Evolutionary conservation across 1,140 invertebrate genomes (phyloP), one percentile per base, ranked within the genome.

Genomic region (Trichomalopsis sarcophagae): DNA sequence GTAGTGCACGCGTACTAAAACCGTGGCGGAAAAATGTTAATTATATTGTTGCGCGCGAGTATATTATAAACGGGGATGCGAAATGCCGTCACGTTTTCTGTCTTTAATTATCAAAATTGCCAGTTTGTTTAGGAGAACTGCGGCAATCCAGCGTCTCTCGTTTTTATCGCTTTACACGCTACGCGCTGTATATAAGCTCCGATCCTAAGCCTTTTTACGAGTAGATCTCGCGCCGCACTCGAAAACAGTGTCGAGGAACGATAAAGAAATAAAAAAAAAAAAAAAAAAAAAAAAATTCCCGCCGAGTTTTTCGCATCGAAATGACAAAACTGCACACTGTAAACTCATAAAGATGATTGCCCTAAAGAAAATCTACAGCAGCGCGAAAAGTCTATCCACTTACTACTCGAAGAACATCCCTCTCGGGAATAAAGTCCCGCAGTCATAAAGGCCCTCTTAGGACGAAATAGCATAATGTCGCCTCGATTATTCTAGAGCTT

Each of bases 11-110:
- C 78, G 3, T 44, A 33, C 30, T 69, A 10, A 33, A 68, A 80
- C 40, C 33, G 68, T 81, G 27, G 55, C 6, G 55, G 6, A 62
- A 81, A 81, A 81, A 73, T 73, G 68, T 23, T 71, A 81, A 81
- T 81, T 73, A 81, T 23, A 73, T 50, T 13, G 40, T 81, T 69
- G 78, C 62, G 21, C 47, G 47, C 47, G 47, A 1, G 47, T 2
- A 0, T 17, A 50, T 40, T 40, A 40, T 40, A 50, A 50, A 50
- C 11, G 47, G 47, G 47, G 47, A 50, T 50, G 47, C 47, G 47
- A 50, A 50, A 50, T 50, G 14, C 47, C 47, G 14, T 50, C 47
- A 50, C 47, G 47, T 50, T 17, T 17, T 13, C 47, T 13, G 55
- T 44, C 40, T 62, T n/a, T 62, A 62, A 62, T 62, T 62, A 62